These are phyloP conservation scores for Chaetodon auriga DNA, from an alignment of 2,113 vertebrate genomes.

Conservation along the genomic window DNA sequence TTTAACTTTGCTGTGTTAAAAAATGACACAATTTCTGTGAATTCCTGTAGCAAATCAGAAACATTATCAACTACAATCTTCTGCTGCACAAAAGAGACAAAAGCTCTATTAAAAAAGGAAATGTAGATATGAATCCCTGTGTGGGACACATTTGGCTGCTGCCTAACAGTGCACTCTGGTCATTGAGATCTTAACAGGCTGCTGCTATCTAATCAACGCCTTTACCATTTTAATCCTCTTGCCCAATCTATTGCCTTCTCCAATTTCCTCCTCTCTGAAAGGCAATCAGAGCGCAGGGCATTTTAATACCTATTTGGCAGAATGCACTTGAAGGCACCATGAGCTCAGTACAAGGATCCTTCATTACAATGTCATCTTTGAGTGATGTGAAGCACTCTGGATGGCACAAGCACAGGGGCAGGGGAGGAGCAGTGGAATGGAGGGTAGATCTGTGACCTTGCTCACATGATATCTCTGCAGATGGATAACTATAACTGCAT, in stretches of 20 bases:
- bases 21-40: not conserved
- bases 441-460: conserved; percentile 50
- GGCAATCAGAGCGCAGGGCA: conserved; percentile 69
- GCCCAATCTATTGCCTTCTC: conserved; percentile 68
- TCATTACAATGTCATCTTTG: conserved; percentile 71
- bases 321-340: conserved; percentile 71
- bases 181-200: conserved; percentile 64
- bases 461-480: conserved; percentile 47
- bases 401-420: conserved; percentile 25
- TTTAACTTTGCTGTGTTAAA: not conserved
- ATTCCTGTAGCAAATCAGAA: not conserved
- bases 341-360: conserved; percentile 64
- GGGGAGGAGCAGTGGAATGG: conserved; percentile 24
- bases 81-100: not conserved
- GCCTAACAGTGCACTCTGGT: conserved; percentile 41
- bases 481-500: conserved; percentile 37
- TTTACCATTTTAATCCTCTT: conserved; percentile 59
- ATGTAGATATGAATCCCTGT: conserved; percentile 8
- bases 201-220: conserved; percentile 63
- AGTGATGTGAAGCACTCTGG: conserved; percentile 62
- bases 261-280: conserved; percentile 69
- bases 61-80: not conserved
- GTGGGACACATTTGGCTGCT: conserved; percentile 2
- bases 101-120: not conserved
- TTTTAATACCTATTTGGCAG: conserved; percentile 74